Evolutionary conservation across 2,888 invertebrate species (phyloP).

Genomic region (Plusia festucae): DNA sequence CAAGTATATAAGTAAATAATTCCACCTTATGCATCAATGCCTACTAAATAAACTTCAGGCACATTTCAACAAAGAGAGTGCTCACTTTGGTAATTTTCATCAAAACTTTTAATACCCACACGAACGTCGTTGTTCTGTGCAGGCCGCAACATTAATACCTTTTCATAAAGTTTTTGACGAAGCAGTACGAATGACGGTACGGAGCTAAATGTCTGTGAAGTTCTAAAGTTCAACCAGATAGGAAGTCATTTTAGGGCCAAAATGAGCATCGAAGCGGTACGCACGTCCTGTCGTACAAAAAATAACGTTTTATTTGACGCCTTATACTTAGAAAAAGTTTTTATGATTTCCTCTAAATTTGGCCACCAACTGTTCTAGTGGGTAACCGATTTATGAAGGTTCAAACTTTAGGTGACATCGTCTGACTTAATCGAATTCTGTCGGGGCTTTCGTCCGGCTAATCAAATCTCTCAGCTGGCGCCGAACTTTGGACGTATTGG

Average conservation of each 20-base stretch:
- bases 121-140: constrained; percentile 40
- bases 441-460: constrained; percentile 61
- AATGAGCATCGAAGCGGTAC: constrained; percentile 42
- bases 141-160: constrained; percentile 46
- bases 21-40: constrained; percentile 15
- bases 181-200: constrained; percentile 28
- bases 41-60: constrained; percentile 14
- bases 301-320: constrained; percentile 37
- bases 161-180: constrained; percentile 47
- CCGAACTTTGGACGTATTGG: constrained; percentile 55
- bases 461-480: constrained; percentile 63
- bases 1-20: not conserved
- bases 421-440: constrained; percentile 69
- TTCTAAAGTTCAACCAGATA: constrained; percentile 38
- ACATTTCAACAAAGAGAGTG: constrained; percentile 12
- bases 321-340: constrained; percentile 48
- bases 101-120: constrained; percentile 52
- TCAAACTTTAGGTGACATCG: constrained; percentile 61
- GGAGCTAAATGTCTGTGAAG: constrained; percentile 40
- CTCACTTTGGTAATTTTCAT: constrained; percentile 38
- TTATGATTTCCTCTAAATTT: constrained; percentile 57
- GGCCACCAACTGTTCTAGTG: constrained; percentile 55
- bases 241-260: constrained; percentile 33
- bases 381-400: constrained; percentile 66
- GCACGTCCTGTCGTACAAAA: constrained; percentile 12